phyloP scores from a whole-genome alignment of 2,888 invertebrate species.

The Xanthorhoe designata region DNA sequence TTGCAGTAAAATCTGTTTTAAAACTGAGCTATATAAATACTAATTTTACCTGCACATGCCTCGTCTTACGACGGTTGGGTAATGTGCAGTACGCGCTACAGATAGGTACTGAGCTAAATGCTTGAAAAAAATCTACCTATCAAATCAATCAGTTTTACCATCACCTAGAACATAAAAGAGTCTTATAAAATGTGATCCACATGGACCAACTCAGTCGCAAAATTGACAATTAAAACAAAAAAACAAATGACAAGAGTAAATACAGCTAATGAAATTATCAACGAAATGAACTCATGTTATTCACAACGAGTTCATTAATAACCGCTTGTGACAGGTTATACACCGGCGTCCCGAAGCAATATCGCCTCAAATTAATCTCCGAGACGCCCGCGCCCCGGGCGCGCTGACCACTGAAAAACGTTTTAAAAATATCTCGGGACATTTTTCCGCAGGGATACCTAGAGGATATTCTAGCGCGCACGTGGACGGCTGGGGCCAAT shows the following conservation, averaged over 20 bases:
- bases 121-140: no score
- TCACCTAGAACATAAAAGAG: no score
- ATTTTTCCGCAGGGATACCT: background rate
- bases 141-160: no score
- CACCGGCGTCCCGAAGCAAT: background rate
- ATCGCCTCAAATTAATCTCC: slow-evolving; percentile 7
- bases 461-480: background rate
- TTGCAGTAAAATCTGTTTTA: slow-evolving; percentile 22
- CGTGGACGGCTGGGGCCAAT: background rate
- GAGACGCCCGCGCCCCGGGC: background rate
- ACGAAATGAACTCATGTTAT: slow-evolving; percentile 4
- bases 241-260: background rate
- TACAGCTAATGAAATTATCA: background rate
- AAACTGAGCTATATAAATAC: slow-evolving; percentile 24
- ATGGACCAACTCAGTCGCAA: background rate
- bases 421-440: slow-evolving; percentile 5
- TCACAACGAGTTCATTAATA: slow-evolving; percentile 4
- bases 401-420: background rate
- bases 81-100: no score
- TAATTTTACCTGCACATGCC: slow-evolving; percentile 24
- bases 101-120: no score
- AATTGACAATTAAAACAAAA: background rate
- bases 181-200: no score
- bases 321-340: slow-evolving; percentile 1
- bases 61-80: no score